Percentiles rank a stretch among this genome's conserved stretches.
These are phyloP conservation scores for Pelecanus crispus DNA, from an alignment of 2,113 vertebrate genomes.

Conservation along the genomic window DNA sequence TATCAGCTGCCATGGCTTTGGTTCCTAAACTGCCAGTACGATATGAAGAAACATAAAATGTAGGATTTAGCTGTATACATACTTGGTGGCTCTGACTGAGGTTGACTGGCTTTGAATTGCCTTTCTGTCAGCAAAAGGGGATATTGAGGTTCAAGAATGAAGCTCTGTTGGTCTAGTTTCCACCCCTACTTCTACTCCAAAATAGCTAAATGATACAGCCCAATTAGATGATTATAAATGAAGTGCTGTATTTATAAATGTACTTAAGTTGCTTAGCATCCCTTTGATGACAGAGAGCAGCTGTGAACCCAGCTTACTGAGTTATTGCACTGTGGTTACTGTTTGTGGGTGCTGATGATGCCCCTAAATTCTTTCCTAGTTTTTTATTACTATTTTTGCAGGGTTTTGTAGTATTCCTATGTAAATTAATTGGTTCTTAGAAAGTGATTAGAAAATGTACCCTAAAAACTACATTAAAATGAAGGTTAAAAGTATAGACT, in stretches of 20 bases:
- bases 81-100: not conserved
- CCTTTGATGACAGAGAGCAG: not conserved
- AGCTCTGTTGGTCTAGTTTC: not conserved
- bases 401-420: rapidly evolving
- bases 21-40: not conserved
- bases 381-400: not conserved
- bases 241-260: not conserved
- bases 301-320: not conserved
- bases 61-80: not conserved
- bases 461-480: not conserved
- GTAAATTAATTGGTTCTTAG: not conserved
- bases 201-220: not conserved
- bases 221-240: not conserved
- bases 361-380: not conserved
- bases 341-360: not conserved
- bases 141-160: not conserved
- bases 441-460: not conserved
- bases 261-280: not conserved
- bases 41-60: not conserved
- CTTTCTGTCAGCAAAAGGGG: not conserved
- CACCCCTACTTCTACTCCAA: not conserved
- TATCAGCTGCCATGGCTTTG: not conserved
- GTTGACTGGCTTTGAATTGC: not conserved
- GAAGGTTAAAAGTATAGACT: not conserved
- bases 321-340: not conserved